Evolutionary conservation across 2,888 invertebrate genomes (phyloP), one percentile per base, ranked within the genome.

Genomic region (Lysandra bellargus): DNA sequence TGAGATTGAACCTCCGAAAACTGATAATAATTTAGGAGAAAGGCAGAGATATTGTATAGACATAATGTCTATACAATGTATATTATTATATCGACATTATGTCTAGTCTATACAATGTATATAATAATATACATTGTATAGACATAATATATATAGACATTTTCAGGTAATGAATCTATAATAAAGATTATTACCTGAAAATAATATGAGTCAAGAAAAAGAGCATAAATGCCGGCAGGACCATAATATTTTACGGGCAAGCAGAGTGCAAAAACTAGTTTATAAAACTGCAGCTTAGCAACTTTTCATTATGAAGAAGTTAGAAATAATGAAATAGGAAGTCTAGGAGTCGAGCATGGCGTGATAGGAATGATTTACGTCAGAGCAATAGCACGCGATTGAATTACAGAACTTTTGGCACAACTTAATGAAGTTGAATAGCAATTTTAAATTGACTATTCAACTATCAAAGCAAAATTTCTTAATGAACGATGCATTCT

Each of bases 321-420:
- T 61, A 74, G 30, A 75, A 75, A 75, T 80, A 80, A 78, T 79
- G 74, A 76, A 80, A 80, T 74, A 69, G 61, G 74, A 76, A 76
- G 73, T 82, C 81, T 81, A 81, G 80, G 80, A 80, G 81, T 81
- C 80, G 81, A 81, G 80, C 81, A 81, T 83, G 78, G 83, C 83
- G 83, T 83, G 83, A 81, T 81, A 77, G 80, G 74, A 80, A 81
- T 82, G 82, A 83, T 83, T 83, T 83, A 83, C 81, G 49, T 81
- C 79, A 73, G 82, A 80, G 82, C 81, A 83, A 84, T 82, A 81
- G 81, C 83, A 83, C 82, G 83, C 84, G 82, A 83, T 81, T 82
- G 83, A 84, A 83, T 84, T 84, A 81, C 81, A 80, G 80, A 84
- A 84, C 83, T 83, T 83, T 82, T 81, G 82, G 80, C 81, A 82